Evolutionary conservation across 1,140 invertebrate species (phyloP), one percentile per base, ranked within the genome.

Genomic region (Ditylenchus dipsaci): DNA sequence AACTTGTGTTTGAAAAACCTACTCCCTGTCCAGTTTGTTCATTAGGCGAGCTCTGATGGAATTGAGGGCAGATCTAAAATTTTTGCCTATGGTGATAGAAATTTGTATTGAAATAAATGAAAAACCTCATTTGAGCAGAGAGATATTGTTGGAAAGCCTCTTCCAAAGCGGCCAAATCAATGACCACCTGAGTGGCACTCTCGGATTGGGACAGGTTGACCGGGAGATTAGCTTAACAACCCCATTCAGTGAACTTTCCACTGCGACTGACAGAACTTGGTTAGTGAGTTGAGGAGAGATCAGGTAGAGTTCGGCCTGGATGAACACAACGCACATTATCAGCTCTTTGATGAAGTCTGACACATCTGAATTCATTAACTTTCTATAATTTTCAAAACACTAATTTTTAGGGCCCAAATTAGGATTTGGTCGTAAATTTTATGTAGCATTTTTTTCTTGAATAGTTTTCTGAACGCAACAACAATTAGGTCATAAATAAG

Each of bases 291-390:
- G 78, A 1, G 81, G 76, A 66, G 74, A 73, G 30, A 76, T 53
- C 8, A 79, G 63, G 38, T 65, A 63, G 13, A 82, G 62, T 66
- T 82, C 80, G 7, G 80, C 77, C 63, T 82, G 78, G 67, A 82
- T 67, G 59, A 83, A 76, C 8, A 82, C 80, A 23, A 73, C 66
- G 56, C 80, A 73, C 71, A 82, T 76, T 15, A 82, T 72, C 29
- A 82, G 61, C 60, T 82, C 80, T 65, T 82, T 82, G 5, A 80
- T 66, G 60, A 75, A 82, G 47, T 73, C 73, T n/a, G 81, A 82
- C 17, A 82, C 82, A 47, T 82, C 79, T 82, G 58, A 64, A 78
- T n/a, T n/a, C n/a, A n/a, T n/a, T n/a, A n/a, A n/a, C n/a, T 67
- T 21, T n/a, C n/a, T n/a, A n/a, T n/a, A n/a, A n/a, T n/a, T n/a